Conservation (phyloP, 2,888 invertebrate genomes). For the Zygogramma bicolorata region DNA sequence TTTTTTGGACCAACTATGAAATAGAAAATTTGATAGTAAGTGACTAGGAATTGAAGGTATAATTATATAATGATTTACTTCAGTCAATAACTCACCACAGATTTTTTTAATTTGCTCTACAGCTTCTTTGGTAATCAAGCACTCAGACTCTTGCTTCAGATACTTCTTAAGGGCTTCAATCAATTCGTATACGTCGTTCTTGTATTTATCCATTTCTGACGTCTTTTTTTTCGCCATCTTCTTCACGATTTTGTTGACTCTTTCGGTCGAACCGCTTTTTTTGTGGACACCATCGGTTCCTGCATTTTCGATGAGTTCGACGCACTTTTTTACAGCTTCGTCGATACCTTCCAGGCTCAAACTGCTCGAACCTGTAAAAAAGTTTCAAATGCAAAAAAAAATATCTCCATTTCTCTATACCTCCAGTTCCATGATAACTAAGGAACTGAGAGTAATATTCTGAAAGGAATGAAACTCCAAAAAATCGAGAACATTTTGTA, state of each 20-base stretch:
- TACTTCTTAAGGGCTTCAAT: slow-evolving; percentile 92
- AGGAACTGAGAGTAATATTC: no score
- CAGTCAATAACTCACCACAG: slow-evolving; percentile 75
- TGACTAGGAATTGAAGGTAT: neutral
- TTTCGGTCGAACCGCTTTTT: slow-evolving; percentile 83
- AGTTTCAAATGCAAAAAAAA: neutral
- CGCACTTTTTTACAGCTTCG: slow-evolving; percentile 82
- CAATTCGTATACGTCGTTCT: slow-evolving; percentile 87
- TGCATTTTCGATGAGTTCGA: slow-evolving; percentile 79
- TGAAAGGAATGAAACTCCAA: no score
- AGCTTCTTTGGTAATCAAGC: slow-evolving; percentile 83
- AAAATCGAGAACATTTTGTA: no score
- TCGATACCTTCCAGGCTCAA: slow-evolving; percentile 48
- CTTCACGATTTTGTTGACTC: slow-evolving; percentile 57
- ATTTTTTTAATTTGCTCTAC: slow-evolving; percentile 46
- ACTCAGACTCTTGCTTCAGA: slow-evolving; percentile 90
- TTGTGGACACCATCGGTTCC: slow-evolving; percentile 86
- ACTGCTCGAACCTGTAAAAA: slow-evolving; percentile 50
- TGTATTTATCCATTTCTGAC: slow-evolving; percentile 56
- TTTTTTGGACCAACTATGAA: no score
- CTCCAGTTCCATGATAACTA: no score
- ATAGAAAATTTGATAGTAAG: no score
- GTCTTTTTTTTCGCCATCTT: slow-evolving; percentile 56
- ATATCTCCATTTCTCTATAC: no score
- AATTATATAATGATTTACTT: no score